phyloP scores from a whole-genome alignment of 2,888 invertebrate genomes.

The Sicus ferrugineus region DNA sequence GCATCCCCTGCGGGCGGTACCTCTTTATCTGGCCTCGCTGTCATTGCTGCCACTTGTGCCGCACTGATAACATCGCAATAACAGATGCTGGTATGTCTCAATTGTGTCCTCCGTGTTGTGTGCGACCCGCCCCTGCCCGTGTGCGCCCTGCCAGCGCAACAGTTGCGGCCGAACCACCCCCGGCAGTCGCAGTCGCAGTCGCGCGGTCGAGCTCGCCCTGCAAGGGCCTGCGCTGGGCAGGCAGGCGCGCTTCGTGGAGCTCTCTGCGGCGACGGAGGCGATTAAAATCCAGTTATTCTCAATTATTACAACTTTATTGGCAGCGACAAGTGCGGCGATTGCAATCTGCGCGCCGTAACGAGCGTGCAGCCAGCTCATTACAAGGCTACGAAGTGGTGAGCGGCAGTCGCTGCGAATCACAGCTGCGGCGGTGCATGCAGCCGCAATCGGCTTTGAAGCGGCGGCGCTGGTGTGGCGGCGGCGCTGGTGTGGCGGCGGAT shows the following conservation, averaged over 20 bases:
- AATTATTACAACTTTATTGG: constrained; percentile 41
- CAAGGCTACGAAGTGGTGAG: background rate
- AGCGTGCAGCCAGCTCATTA: background rate
- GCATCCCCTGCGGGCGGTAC: background rate
- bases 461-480: background rate
- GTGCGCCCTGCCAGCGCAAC: constrained; percentile 2
- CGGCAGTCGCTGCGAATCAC: no score
- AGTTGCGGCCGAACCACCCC: constrained; percentile 7
- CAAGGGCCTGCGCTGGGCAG: no score
- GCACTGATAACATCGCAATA: constrained; percentile 26
- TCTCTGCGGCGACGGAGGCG: background rate
- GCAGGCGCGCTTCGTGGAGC: background rate
- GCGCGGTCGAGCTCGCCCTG: no score
- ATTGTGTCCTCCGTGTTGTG: background rate
- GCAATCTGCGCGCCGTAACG: constrained; percentile 6
- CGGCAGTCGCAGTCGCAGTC: no score
- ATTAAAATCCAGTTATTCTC: constrained; percentile 27
- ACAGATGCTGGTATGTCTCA: constrained; percentile 29
- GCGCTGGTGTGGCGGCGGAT: no score
- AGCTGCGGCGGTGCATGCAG: constrained; percentile 1
- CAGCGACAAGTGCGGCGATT: constrained; percentile 35
- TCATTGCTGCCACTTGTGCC: constrained; percentile 28
- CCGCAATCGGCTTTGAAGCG: background rate
- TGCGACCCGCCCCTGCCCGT: background rate
- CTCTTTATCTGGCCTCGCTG: constrained; percentile 9